Base-by-base conservation (phyloP, 2,888 invertebrate species). In the Cryptocheilus praepositus region DNA sequence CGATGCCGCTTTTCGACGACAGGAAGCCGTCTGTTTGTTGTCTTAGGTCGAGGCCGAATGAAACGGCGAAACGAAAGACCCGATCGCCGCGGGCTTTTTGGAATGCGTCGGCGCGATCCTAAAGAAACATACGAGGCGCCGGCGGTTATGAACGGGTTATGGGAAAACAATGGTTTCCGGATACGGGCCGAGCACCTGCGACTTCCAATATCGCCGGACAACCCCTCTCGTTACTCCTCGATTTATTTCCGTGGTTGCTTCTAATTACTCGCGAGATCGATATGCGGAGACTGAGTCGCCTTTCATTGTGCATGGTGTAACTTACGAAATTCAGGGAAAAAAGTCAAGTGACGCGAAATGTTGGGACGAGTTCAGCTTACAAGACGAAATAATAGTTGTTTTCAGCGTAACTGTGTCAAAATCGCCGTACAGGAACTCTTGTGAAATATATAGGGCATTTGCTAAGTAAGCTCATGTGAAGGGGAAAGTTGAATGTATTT, bases 91-190 rank as follows among this genome's bases (percentile, higher is more conserved):
- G 11, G 36, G 36, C 36, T 36, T 36, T 79, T 79, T 70, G 65
- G 67, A 74, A 80, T 81, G 79, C 77, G 76, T 74, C 76, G 68
- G 76, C 70, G 60, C 70, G 70, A 85, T 85, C 85, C 86, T 85
- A 85, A 85, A 85, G 85, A 84, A 85, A 85, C 85, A 86, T 79
- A 76, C 81, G 79, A 74, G 84, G 81, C 86, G 84, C 86, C 85
- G 77, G 80, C 81, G 78, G 85, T 83, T 84, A 81, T 77, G 76
- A 85, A 84, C 80, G 83, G 83, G 81, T 85, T 85, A 82, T 80
- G 80, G 75, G 81, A 81, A 83, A 83, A 83, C 81, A 81, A 83
- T 79, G 79, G 78, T 75, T 83, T 81, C 80, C 79, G 82, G 78
- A 73, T 79, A 73, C 68, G 67, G 73, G 64, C 61, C 52, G 60